Conservation (phyloP, 2,888 invertebrate genomes). For the Nebria brevicollis region DNA sequence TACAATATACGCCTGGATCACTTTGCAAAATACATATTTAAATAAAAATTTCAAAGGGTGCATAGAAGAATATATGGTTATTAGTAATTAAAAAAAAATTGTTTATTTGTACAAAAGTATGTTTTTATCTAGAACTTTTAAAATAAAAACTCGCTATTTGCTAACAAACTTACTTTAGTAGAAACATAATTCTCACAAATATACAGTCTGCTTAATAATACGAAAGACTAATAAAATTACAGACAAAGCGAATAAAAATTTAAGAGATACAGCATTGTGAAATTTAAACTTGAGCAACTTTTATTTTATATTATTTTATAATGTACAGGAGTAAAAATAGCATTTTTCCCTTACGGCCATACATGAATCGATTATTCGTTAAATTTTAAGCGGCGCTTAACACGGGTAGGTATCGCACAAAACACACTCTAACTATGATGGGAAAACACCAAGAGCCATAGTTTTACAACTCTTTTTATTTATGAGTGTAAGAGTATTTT, state of each 20-base stretch:
- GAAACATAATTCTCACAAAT: neutral
- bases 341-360: neutral
- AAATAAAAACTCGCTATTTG: neutral
- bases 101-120: neutral
- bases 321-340: neutral
- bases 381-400: conserved; percentile 42
- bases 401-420: conserved; percentile 28
- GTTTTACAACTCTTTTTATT: neutral
- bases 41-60: too few species aligned
- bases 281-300: neutral
- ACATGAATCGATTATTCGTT: conserved; percentile 37
- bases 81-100: neutral
- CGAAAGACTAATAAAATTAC: neutral
- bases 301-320: neutral
- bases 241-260: neutral
- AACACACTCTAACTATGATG: neutral
- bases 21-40: conserved; percentile 36
- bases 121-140: neutral
- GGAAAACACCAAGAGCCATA: neutral
- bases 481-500: neutral
- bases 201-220: neutral
- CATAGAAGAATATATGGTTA: neutral
- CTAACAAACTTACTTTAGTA: neutral
- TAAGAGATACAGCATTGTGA: neutral
- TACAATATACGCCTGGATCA: neutral